Evolutionary conservation across 1,140 invertebrate genomes (phyloP).

Genomic region (Bombus balteatus): DNA sequence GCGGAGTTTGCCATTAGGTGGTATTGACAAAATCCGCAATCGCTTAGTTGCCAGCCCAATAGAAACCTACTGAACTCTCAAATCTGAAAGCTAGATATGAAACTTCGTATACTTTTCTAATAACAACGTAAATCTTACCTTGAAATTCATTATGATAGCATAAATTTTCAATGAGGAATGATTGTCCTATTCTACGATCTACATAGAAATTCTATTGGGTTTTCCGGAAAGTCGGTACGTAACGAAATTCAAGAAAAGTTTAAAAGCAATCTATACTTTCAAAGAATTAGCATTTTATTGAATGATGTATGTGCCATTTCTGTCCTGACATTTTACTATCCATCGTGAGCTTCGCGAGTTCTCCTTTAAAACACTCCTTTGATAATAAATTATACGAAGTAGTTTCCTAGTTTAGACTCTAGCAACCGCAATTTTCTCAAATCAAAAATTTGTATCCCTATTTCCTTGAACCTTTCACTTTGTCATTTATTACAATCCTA

Average conservation of each 20-base stretch:
- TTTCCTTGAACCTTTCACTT: background rate
- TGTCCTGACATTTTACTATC: background rate
- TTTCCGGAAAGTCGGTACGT: background rate
- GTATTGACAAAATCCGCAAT: no score
- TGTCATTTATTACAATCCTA: background rate
- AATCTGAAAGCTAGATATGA: no score
- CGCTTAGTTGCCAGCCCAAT: no score
- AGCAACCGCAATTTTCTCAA: no score
- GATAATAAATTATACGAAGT: no score
- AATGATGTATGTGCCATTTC: background rate
- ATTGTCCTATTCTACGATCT: background rate
- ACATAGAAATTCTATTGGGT: background rate
- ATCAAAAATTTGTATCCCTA: no score
- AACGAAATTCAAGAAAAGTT: background rate
- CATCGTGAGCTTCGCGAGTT: background rate
- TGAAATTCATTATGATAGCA: no score
- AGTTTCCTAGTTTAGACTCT: no score
- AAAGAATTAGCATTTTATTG: background rate
- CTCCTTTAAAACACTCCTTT: background rate
- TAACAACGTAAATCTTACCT: no score
- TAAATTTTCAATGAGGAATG: background rate
- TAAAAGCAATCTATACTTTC: background rate
- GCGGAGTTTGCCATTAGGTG: no score
- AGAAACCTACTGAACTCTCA: no score
- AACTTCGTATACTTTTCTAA: no score